Conservation (phyloP, 1,140 invertebrate species). For the Doryteuthis pealeii region DNA sequence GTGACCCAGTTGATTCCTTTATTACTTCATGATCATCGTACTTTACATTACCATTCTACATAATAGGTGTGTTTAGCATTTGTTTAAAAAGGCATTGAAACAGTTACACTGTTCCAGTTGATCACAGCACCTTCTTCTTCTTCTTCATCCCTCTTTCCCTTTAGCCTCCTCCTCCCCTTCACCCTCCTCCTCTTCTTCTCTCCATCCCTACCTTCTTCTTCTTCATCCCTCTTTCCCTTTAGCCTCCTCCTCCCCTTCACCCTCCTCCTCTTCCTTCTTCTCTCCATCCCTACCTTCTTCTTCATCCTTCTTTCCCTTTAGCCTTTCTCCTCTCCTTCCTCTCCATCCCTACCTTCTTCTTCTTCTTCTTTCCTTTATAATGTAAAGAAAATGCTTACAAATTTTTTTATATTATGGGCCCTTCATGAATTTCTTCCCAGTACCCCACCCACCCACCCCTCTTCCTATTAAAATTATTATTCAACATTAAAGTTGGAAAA, state of each 20-base stretch:
- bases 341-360: too few relatives aligned
- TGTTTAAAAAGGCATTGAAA: background rate
- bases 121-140: background rate
- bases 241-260: background rate
- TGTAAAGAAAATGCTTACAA: too few relatives aligned
- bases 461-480: too few relatives aligned
- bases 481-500: too few relatives aligned
- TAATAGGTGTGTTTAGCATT: background rate
- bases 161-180: background rate
- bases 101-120: background rate
- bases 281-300: too few relatives aligned
- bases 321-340: too few relatives aligned
- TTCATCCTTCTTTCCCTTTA: too few relatives aligned
- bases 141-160: background rate
- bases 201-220: background rate
- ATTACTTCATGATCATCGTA: background rate
- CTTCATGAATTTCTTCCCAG: too few relatives aligned
- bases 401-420: too few relatives aligned
- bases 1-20: background rate
- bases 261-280: background rate
- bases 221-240: background rate
- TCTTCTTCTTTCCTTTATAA: too few relatives aligned
- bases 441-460: too few relatives aligned
- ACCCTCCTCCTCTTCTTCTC: background rate
- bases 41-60: background rate